Base-by-base conservation (phyloP, 2,888 invertebrate species). In the Melieria crassipennis region DNA sequence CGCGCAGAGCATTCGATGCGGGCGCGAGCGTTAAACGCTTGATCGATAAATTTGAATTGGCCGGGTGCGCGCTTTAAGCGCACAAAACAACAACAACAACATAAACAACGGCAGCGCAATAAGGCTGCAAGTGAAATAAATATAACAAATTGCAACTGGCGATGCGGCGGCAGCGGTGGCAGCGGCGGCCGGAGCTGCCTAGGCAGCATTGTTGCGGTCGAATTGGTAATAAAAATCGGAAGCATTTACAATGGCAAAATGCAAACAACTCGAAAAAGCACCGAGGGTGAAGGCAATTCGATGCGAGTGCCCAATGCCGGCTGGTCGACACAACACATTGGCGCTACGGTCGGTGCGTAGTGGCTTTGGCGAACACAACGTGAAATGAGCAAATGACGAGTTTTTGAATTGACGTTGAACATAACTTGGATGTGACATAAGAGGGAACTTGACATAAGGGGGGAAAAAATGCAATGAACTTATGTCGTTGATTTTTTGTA, bases 201-300 rank as follows among this genome's bases (percentile, higher is more conserved):
- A 9, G 9, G 9, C 16, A 10, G 58, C 10, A 11, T 46, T 48
- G 63, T 63, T 13, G 11, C 16, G 64, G 64, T 64, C 52, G 64
- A 64, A 42, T 64, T 50, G 57, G 45, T 57, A 65, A 65, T 65
- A 65, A 65, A 65, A 65, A 57, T 47, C 65, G 65, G 65, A 65
- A 65, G 47, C 57, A 65, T 65, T 65, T 64, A 64, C 56, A 45
- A 43, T 16, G 11, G 42, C 10, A 30, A 16, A 30, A 16, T 13
- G 16, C 10, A 58, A n/a, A 58, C 58, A 58, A 58, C 11, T 3
- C 10, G 13, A 57, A 57, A 57, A 57, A 58, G 6, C n/a, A 42
- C 30, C 30, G 30, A 30, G 30, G n/a, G 52, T 50, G 52, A 50
- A 50, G 52, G 52, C 52, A 50, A 11, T 50, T 11, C 10, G n/a